A percentile compares a stretch with the other conserved stretches of the same genome.
These are phyloP conservation scores for Drosophila maculinotata DNA, from an alignment of 2,888 invertebrate species.

Conservation along the genomic window DNA sequence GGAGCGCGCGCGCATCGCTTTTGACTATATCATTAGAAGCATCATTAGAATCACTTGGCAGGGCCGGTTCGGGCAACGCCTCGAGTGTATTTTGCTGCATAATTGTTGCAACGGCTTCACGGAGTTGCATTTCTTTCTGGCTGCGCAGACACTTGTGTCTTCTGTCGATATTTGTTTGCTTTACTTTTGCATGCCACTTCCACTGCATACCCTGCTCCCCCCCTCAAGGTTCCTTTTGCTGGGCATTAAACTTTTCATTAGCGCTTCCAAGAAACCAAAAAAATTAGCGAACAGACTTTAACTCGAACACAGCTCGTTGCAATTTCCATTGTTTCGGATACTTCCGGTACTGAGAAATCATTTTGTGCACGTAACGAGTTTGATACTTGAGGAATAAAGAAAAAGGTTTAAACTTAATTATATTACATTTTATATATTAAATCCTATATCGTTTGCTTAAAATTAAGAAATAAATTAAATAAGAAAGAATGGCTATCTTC, in stretches of 20 bases:
- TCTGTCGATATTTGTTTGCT: constrained; percentile 62
- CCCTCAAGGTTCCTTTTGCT: constrained; percentile 25
- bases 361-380: constrained; percentile 47
- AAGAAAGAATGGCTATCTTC: too few relatives aligned
- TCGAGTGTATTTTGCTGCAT: constrained; percentile 76
- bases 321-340: constrained; percentile 26
- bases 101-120: constrained; percentile 61
- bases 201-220: constrained; percentile 14
- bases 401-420: not conserved
- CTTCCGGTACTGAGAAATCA: constrained; percentile 48
- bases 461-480: too few relatives aligned
- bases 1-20: constrained; percentile 63
- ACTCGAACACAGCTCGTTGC: constrained; percentile 9
- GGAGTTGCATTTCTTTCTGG: constrained; percentile 22
- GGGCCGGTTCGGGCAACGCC: constrained; percentile 76
- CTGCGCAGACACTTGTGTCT: constrained; percentile 33
- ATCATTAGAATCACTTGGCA: constrained; percentile 82
- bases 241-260: constrained; percentile 73
- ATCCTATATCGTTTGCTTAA: too few relatives aligned
- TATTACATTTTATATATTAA: too few relatives aligned
- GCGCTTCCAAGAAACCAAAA: constrained; percentile 69
- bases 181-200: constrained; percentile 52
- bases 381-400: too few relatives aligned
- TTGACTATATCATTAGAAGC: constrained; percentile 80
- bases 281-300: constrained; percentile 64